Conservation (phyloP, 2,113 vertebrate species). For the Rhynchomys soricoides region DNA sequence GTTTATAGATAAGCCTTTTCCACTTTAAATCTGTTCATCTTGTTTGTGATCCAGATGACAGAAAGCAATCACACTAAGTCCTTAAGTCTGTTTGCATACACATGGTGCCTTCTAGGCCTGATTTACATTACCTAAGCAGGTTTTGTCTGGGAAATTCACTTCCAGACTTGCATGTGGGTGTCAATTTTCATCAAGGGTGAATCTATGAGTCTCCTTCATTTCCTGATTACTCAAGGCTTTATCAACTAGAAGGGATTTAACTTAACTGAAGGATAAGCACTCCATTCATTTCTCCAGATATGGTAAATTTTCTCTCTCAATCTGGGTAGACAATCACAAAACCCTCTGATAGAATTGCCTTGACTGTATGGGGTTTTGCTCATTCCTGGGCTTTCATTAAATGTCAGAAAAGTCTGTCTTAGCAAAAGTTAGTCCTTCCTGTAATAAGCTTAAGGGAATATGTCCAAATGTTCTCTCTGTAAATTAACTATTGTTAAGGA, state of each 20-base stretch:
- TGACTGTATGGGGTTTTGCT: constrained; percentile 28
- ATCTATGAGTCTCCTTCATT: constrained; percentile 77
- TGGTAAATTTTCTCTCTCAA: constrained; percentile 62
- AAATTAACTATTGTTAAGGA: neutral
- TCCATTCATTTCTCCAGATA: constrained; percentile 64
- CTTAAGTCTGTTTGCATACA: constrained; percentile 76
- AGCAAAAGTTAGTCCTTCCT: constrained; percentile 1
- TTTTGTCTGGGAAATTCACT: constrained; percentile 70
- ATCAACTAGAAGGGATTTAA: constrained; percentile 76
- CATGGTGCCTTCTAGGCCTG: constrained; percentile 66
- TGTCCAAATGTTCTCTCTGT: neutral
- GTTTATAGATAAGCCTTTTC: constrained; percentile 74
- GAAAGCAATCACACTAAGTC: constrained; percentile 76
- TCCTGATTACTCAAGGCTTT: constrained; percentile 75
- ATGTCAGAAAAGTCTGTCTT: neutral
- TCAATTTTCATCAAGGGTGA: constrained; percentile 74
- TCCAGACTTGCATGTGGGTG: constrained; percentile 56
- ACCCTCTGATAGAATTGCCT: constrained; percentile 39
- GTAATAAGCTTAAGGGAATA: neutral
- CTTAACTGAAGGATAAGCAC: constrained; percentile 62
- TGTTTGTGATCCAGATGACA: constrained; percentile 74
- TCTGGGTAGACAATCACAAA: constrained; percentile 53
- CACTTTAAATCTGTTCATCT: constrained; percentile 78
- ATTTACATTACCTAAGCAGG: constrained; percentile 68
- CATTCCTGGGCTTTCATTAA: constrained; percentile 35